phyloP scores from a whole-genome alignment of 2,888 invertebrate species.

The Marasmarcha lunaedactyla region DNA sequence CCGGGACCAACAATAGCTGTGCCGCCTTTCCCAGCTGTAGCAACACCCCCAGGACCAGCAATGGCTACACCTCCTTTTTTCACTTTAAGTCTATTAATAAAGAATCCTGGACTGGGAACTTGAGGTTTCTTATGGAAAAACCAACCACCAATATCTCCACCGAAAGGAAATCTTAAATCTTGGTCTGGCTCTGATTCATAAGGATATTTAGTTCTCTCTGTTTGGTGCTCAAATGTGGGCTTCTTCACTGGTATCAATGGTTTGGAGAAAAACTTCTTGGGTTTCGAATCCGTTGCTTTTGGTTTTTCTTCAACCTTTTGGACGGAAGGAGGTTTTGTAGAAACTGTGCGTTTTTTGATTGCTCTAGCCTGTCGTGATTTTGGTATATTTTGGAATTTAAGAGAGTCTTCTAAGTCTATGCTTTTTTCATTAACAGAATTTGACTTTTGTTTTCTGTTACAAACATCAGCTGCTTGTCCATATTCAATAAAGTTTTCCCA shows the following conservation, averaged over 20 bases:
- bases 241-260: conserved; percentile 21
- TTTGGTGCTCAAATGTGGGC: conserved; percentile 17
- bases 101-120: conserved; percentile 71
- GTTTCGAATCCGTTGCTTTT: conserved; percentile 19
- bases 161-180: conserved; percentile 33
- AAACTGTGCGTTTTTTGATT: conserved; percentile 40
- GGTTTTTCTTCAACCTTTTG: conserved; percentile 26
- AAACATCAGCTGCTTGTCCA: conserved; percentile 68
- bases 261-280: conserved; percentile 17
- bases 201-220: neutral
- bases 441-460: conserved; percentile 45
- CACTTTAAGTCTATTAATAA: conserved; percentile 77
- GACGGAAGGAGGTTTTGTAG: conserved; percentile 18
- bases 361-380: conserved; percentile 34
- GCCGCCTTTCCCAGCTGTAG: conserved; percentile 83
- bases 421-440: conserved; percentile 10
- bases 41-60: conserved; percentile 85
- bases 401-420: conserved; percentile 11
- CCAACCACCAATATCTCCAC: conserved; percentile 25
- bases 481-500: conserved; percentile 69
- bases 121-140: conserved; percentile 40
- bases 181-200: conserved; percentile 22
- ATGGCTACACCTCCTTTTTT: conserved; percentile 83
- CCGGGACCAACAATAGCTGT: conserved; percentile 86
- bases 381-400: conserved; percentile 5